Conservation (phyloP, 2,888 invertebrate species). For the Thereva unica region DNA sequence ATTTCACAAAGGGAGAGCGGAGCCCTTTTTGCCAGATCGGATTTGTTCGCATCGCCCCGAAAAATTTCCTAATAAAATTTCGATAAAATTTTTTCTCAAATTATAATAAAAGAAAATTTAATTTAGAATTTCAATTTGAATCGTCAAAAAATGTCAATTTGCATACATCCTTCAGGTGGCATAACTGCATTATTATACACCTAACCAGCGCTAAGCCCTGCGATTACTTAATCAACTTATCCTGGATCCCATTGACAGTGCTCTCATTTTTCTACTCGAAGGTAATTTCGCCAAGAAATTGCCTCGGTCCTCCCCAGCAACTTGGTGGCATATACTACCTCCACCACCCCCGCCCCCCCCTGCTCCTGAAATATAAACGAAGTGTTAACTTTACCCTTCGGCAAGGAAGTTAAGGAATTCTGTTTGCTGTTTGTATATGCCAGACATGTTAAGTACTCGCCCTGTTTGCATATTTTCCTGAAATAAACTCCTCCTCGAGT, state of each 20-base stretch:
- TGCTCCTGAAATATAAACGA: constrained; percentile 16
- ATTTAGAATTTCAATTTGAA: too few species aligned
- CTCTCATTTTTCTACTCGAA: constrained; percentile 23
- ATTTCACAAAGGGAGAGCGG: too few species aligned
- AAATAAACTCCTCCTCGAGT: constrained; percentile 4
- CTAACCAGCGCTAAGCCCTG: too few species aligned
- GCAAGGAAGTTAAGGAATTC: constrained; percentile 26
- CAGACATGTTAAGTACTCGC: constrained; percentile 27
- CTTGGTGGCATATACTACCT: background rate
- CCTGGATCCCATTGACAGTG: background rate
- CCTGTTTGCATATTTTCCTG: constrained; percentile 30
- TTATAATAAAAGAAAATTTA: too few species aligned
- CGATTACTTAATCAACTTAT: too few species aligned
- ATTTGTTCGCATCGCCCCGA: too few species aligned
- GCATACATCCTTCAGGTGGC: too few species aligned
- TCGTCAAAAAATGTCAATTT: too few species aligned
- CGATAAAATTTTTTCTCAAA: too few species aligned
- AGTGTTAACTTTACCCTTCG: constrained; percentile 31
- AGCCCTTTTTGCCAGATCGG: too few species aligned
- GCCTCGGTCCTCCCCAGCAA: background rate
- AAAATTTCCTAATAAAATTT: too few species aligned
- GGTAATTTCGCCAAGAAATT: constrained; percentile 26
- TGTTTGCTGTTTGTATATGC: constrained; percentile 32
- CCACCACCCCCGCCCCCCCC: background rate
- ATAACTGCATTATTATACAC: too few species aligned